phyloP scores from a whole-genome alignment of 2,888 invertebrate species.

The Thereva nobilitata region DNA sequence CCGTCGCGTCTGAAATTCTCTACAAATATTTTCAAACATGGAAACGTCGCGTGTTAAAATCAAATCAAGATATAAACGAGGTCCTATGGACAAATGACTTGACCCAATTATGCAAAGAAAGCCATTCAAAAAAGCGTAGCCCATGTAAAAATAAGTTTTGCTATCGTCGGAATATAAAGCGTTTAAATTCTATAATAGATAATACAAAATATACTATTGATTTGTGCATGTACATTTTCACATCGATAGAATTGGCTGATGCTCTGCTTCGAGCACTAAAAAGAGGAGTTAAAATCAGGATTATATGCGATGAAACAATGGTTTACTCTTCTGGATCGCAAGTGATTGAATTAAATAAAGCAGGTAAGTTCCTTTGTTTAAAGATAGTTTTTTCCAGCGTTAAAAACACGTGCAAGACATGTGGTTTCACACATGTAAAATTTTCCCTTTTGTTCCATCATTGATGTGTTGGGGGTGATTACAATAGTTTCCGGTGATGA shows the following conservation, averaged over 20 bases:
- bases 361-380: slow-evolving; percentile 29
- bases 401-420: too few species aligned
- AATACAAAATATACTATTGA: slow-evolving; percentile 33
- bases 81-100: slow-evolving; percentile 37
- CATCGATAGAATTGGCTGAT: slow-evolving; percentile 24
- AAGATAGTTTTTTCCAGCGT: too few species aligned
- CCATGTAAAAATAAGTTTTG: slow-evolving; percentile 23
- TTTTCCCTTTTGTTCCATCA: too few species aligned
- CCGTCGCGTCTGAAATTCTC: slow-evolving; percentile 8
- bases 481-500: too few species aligned
- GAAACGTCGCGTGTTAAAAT: neutral
- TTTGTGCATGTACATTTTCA: slow-evolving; percentile 40
- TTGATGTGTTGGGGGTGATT: too few species aligned
- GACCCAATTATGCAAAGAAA: slow-evolving; percentile 32
- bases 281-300: slow-evolving; percentile 35
- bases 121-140: slow-evolving; percentile 1
- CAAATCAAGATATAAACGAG: slow-evolving; percentile 30
- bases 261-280: slow-evolving; percentile 33
- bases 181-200: slow-evolving; percentile 31
- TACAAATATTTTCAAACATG: neutral
- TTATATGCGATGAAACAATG: slow-evolving; percentile 39
- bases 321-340: slow-evolving; percentile 33
- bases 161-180: slow-evolving; percentile 28
- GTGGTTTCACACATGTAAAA: too few species aligned
- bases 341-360: slow-evolving; percentile 34